Evolutionary conservation across 2,888 invertebrate genomes (phyloP), one percentile per base, ranked within the genome.

Genomic region (Ectemnius continuus): DNA sequence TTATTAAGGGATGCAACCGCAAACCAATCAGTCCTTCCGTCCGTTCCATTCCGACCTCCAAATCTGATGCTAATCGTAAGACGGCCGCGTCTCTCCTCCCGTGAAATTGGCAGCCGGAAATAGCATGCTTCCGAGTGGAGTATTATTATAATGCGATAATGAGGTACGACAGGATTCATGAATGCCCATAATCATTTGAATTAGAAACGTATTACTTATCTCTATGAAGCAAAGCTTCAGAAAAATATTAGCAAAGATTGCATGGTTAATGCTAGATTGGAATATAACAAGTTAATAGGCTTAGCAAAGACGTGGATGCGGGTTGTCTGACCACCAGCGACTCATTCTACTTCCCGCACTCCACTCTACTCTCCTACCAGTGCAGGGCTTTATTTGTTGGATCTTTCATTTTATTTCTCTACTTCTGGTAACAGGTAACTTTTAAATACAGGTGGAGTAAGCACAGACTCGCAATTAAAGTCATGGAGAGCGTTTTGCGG

Each of bases 1-100:
- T 90, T 90, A 90, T 86, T 86, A 87, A 88, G 88, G 88, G 88
- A 89, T 87, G 89, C 84, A 85, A 90, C 90, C 90, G 84, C 90
- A 89, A 90, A 90, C 88, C 90, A 90, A 90, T 90, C 90, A 87
- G 84, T 83, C 86, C 75, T 84, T 83, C 77, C 36, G 62, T 82
- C 85, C 81, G 83, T 85, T 85, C 82, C 78, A 76, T 60, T 75
- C 79, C 70, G 66, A 63, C 45, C 62, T 78, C 84, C 74, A 81
- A 81, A 85, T 84, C 83, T 80, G 79, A 73, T 77, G 80, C 75
- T 70, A 81, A 85, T 86, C 86, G 80, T 89, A 90, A 89, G 89
- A 86, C 86, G 87, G 82, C 83, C 80, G 70, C 68, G 70, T 67
- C 68, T 67, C 70, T 69, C 68, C 28, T 48, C 61, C 23, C 52